Percentiles rank a stretch among this genome's conserved stretches.
Conservation (phyloP, 2,113 vertebrate species). For the Colossoma macropomum region DNA sequence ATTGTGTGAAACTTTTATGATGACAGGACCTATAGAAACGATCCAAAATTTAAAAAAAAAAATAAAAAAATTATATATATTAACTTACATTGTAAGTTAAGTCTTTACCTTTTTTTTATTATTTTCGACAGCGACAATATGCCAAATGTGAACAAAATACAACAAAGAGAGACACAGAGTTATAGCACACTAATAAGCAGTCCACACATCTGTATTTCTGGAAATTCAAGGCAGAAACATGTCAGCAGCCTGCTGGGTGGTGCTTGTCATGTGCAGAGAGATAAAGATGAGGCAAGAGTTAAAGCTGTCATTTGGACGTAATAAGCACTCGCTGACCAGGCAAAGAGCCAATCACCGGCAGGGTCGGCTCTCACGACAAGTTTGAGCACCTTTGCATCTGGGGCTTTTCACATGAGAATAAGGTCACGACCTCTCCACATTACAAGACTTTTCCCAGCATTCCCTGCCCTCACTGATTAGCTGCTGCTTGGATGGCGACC, state of each 20-base stretch:
- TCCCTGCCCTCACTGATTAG: slow-evolving; percentile 9
- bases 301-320: slow-evolving; percentile 44
- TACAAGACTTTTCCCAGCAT: slow-evolving; percentile 16
- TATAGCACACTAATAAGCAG: neutral
- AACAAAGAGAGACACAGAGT: neutral
- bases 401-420: neutral
- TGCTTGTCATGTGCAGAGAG: slow-evolving; percentile 41
- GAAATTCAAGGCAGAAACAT: neutral
- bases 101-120: too few species aligned
- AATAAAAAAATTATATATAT: too few species aligned
- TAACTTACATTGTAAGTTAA: too few species aligned
- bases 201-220: neutral
- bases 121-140: too few species aligned
- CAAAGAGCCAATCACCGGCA: slow-evolving; percentile 16
- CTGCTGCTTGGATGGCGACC: neutral
- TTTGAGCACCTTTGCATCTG: neutral
- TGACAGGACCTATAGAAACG: too few species aligned
- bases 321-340: slow-evolving; percentile 40
- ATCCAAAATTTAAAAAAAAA: too few species aligned
- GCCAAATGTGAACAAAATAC: too few species aligned
- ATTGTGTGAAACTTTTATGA: too few species aligned
- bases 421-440: neutral
- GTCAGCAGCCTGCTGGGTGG: slow-evolving; percentile 8
- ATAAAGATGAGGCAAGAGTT: slow-evolving; percentile 16
- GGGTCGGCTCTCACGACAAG: neutral